Evolutionary conservation across 2,113 vertebrate species (phyloP), one percentile per base, ranked within the genome.

Genomic region (Colius striatus): DNA sequence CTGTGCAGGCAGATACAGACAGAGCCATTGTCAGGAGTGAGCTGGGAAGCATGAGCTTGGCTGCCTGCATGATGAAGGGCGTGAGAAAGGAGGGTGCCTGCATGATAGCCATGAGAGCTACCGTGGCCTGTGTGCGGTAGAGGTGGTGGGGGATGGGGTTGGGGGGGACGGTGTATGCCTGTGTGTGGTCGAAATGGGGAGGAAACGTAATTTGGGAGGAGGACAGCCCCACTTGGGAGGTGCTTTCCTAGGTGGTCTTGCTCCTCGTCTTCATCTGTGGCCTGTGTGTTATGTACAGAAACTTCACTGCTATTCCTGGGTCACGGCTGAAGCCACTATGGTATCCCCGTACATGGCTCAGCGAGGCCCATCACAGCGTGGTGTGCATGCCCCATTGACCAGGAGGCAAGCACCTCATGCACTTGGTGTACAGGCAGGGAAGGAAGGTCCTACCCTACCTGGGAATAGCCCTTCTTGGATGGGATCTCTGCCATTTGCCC

Each of bases 271-370:
- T 87, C 75, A 66, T 51, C 38, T 8, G 2, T 43, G 60, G 41
- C 36, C 62, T 38, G 2, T 30, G 29, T 29, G 53, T 63, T 72
- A 68, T 0, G 1, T 38, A 48, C 27, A 72, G 70, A 54, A 80
- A 38, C 13, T 70, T 36, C 54, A n/a, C 0, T 1, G 45, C 66
- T 38, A 41, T 47, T 66, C 67, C 67, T 10, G 3, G 79, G 68
- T 66, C 17, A 25, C 0, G 3, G 57, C 54, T 8, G 13, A 51
- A 89, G 50, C 67, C 47, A 47, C 53, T 0, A 0, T 0, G 11
- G 43, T 34, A 60, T 62, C 54, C 47, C 62, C 8, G 43, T 8
- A 53, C 43, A 18, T 34, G 0, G 6, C 74, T 63, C 66, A 16
- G n/a, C 0, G 4, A 61, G 26, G 15, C 47, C 43, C 4, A 1